Base-by-base conservation (phyloP, 1,140 invertebrate genomes). In the fruit fly (Drosophila melanogaster) region DNA sequence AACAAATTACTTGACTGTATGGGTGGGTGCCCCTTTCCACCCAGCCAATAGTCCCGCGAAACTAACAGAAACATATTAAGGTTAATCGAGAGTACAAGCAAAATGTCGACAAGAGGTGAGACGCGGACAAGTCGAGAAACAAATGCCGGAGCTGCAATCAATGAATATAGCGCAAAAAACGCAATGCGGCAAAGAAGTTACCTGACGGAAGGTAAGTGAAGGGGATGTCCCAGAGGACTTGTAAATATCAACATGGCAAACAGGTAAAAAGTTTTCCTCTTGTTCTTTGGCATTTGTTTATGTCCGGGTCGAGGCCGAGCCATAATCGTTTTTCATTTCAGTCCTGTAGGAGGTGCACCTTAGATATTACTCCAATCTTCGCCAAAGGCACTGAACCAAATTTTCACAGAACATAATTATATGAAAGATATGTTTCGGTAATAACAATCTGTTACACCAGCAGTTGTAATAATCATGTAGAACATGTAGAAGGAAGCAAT, bases 311-410 rank as follows among this genome's bases (percentile, higher is more conserved):
- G 75, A 62, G 79, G 53, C 72, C 83, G 41, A 72, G 89, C 85
- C 90, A 91, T 89, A 91, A 91, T 91, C 90, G 89, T 91, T 91
- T 91, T 84, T 91, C 81, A 91, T 91, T 91, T 91, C 84, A 86
- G 75, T 81, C 77, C 57, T 56, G 65, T 61, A 4, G 38, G 54
- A 44, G 70, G 58, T 12, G 43, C 41, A 44, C 56, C 26, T 60
- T 38, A 47, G 14, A 50, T 26, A 19, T 17, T 17, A 26, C 35
- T 41, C 19, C 43, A 22, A 50, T 37, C 44, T 12, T 17, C 19
- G 24, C 43, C 37, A 41, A 43, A 2, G 51, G 19, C 64, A 67
- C 64, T 51, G 22, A 1, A 15, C 43, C 11, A 50, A 61, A 15
- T 15, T 17, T 37, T 11, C 10, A 37, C 12, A 12, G 8, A 30